A percentile compares a stretch with the other conserved stretches of the same genome.
phyloP scores from a whole-genome alignment of 1,140 invertebrate species.

The Sycophila sp. region DNA sequence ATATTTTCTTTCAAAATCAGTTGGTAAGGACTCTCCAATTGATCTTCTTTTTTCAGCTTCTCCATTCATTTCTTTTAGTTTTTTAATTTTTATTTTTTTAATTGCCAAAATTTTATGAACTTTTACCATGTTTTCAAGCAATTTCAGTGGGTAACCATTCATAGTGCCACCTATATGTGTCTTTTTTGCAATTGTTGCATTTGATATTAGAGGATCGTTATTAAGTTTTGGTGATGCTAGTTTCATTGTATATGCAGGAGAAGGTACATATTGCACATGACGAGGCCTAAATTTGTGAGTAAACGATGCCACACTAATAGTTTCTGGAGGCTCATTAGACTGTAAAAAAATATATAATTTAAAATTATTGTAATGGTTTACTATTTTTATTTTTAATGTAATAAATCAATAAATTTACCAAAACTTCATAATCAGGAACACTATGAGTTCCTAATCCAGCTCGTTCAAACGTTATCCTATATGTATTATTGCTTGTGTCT shows the following conservation, averaged over 20 bases:
- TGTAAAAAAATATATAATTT: constrained; percentile 49
- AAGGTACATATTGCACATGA: constrained; percentile 69
- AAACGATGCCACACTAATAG: constrained; percentile 87
- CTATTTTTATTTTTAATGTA: background rate
- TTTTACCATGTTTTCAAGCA: constrained; percentile 87
- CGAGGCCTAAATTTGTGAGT: constrained; percentile 83
- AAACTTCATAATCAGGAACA: constrained; percentile 95
- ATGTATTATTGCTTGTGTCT: constrained; percentile 97
- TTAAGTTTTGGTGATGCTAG: constrained; percentile 65
- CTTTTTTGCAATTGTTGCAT: constrained; percentile 62
- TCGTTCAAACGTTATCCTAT: constrained; percentile 96
- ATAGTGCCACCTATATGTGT: constrained; percentile 69
- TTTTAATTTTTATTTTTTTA: constrained; percentile 85
- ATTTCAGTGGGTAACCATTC: constrained; percentile 85
- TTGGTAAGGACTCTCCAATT: constrained; percentile 78
- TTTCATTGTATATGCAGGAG: constrained; percentile 68
- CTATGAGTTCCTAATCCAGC: constrained; percentile 94
- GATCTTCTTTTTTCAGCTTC: constrained; percentile 89
- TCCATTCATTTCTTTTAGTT: constrained; percentile 88
- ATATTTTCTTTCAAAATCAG: constrained; percentile 91
- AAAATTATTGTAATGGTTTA: background rate
- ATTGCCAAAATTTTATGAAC: constrained; percentile 86
- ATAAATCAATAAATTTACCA: constrained; percentile 65
- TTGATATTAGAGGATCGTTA: constrained; percentile 69
- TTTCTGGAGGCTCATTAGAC: constrained; percentile 91